Evolutionary conservation across 1,140 invertebrate genomes (phyloP), one percentile per base, ranked within the genome.

Genomic region (Gryon sp.): DNA sequence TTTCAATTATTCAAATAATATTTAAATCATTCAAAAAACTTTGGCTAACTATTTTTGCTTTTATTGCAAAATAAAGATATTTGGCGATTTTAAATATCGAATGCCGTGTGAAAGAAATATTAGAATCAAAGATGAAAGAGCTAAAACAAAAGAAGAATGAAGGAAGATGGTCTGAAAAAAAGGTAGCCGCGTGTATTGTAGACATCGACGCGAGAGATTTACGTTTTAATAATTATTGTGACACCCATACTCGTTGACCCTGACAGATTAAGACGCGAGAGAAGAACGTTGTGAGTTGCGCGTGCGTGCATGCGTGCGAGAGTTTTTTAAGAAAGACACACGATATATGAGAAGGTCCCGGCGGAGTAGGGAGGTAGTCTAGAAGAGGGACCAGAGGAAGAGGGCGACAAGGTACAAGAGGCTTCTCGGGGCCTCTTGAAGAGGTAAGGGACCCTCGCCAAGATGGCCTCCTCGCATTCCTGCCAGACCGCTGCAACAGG

Each of bases 401-500:
- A 60, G 69, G 72, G 63, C 60, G 72, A 74, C 63, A 76, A 77
- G 65, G 60, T 76, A 60, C 74, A 80, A 76, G 70, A 81, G 76
- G 72, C 74, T 79, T 69, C 78, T 82, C 74, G 75, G 78, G 80
- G 82, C 79, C 82, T 76, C 68, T 76, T 78, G n/a, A 68, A 79
- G 72, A 80, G 78, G 73, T 80, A 74, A 81, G 80, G 79, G 80
- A 79, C 81, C 80, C 77, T 80, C 57, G 43, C 78, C 82, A 86
- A 86, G 84, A 86, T 86, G 84, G 83, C 85, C 81, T 82, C 85
- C 82, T 83, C 81, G 77, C 84, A 86, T 86, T 86, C 85, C 83
- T 83, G 53, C 63, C 74, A 66, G 70, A 66, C 75, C 60, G 55
- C 43, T 36, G 36, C 55, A 68, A 36, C 52, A 20, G 66, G 34